Conservation (phyloP, 2,113 vertebrate genomes). For the Tamias sibiricus region DNA sequence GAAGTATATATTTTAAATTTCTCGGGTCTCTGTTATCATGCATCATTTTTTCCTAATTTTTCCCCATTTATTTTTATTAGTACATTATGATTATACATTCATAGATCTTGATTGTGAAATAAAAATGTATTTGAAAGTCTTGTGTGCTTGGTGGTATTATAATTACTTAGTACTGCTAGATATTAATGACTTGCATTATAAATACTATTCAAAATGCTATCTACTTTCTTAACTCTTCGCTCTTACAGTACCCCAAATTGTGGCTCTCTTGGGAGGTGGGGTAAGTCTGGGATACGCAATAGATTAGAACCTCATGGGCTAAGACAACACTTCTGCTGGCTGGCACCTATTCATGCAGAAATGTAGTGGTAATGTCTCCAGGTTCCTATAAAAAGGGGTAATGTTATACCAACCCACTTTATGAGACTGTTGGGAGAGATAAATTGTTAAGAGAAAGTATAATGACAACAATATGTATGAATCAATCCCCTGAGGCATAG, state of each 20-base stretch:
- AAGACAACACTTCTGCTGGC: slow-evolving; percentile 24
- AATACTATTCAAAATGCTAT: slow-evolving; percentile 55
- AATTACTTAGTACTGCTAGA: slow-evolving; percentile 42
- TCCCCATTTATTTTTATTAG: no score
- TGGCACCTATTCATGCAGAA: slow-evolving; percentile 64
- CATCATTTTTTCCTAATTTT: no score
- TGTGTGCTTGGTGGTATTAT: neutral
- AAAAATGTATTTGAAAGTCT: slow-evolving; percentile 46
- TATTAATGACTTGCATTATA: slow-evolving; percentile 44
- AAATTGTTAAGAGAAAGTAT: slow-evolving; percentile 74
- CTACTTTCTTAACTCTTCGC: slow-evolving; percentile 52
- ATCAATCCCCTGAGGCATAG: slow-evolving; percentile 10
- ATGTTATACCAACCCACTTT: slow-evolving; percentile 68
- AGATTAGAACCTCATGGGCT: slow-evolving; percentile 47
- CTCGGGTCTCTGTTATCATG: neutral
- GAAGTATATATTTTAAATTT: slow-evolving; percentile 32
- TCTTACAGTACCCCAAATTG: slow-evolving; percentile 37
- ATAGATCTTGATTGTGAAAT: slow-evolving; percentile 52
- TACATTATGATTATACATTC: no score
- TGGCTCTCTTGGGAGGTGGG: slow-evolving; percentile 25
- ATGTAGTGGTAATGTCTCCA: slow-evolving; percentile 52
- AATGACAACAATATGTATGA: slow-evolving; percentile 76
- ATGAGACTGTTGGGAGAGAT: slow-evolving; percentile 70
- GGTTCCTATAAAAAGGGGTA: slow-evolving; percentile 65
- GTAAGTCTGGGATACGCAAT: slow-evolving; percentile 23